Evolutionary conservation across 2,888 invertebrate genomes (phyloP).

Genomic region (Notocelia uddmanniana): DNA sequence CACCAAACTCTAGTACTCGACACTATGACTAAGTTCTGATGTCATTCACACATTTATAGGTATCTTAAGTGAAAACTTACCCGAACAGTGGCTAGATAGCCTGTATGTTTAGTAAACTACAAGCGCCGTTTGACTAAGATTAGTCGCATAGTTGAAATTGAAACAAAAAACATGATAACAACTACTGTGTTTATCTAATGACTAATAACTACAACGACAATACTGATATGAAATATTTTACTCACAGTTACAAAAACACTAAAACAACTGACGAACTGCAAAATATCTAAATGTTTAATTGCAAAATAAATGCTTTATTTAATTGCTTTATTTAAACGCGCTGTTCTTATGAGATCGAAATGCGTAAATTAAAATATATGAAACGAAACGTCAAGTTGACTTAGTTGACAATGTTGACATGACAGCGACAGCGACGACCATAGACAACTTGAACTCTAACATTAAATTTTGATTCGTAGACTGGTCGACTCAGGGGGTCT

Average conservation of each 20-base stretch:
- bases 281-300: constrained; percentile 16
- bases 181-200: constrained; percentile 38
- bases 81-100: constrained; percentile 40
- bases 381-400: constrained; percentile 61
- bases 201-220: constrained; percentile 19
- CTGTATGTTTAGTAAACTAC: constrained; percentile 41
- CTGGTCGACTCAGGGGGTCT: too few relatives aligned
- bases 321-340: constrained; percentile 50
- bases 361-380: constrained; percentile 55
- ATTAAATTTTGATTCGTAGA: neutral
- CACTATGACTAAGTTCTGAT: constrained; percentile 69
- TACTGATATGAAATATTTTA: constrained; percentile 19
- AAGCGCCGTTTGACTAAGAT: constrained; percentile 37
- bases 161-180: constrained; percentile 52
- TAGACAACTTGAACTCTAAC: constrained; percentile 12
- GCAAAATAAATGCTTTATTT: constrained; percentile 40
- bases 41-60: constrained; percentile 58
- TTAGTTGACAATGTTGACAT: too few relatives aligned
- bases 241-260: constrained; percentile 47
- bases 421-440: constrained; percentile 53
- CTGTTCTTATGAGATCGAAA: constrained; percentile 55
- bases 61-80: constrained; percentile 35
- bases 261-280: constrained; percentile 14
- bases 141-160: constrained; percentile 48
- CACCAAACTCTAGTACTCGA: constrained; percentile 44